Evolutionary conservation across 2,888 invertebrate species (phyloP), one percentile per base, ranked within the genome.

Genomic region (Amphipyra tragopoginis): DNA sequence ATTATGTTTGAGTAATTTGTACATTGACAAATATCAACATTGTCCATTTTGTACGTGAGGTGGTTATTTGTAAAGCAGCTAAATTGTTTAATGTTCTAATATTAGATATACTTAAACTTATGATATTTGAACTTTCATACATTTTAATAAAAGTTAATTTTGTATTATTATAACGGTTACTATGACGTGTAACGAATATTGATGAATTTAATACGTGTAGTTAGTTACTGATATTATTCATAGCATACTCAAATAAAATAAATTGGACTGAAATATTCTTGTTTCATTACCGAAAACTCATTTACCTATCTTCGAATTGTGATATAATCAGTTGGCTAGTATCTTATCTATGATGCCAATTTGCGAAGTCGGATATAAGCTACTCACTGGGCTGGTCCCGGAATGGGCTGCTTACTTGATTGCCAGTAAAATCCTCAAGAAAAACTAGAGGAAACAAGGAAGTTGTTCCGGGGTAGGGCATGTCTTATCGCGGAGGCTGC

Each of bases 401-500:
- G 60, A 42, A 42, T 21, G 21, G 14, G 13, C 29, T 50, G 21
- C 21, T 21, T 3, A 52, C 13, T 21, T 38, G 52, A 39, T 42
- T 26, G 39, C 54, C 39, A 42, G 54, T 50, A 49, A 50, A 58
- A 48, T 58, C 26, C 45, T 42, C 14, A 56, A 38, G 56, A 68
- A 69, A 75, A 75, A 62, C 44, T 38, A 26, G 29, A 52, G 72
- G 65, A 72, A 63, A 68, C 47, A 75, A 80, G 87, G 87, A 87
- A 86, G 78, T 75, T 65, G 73, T 84, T 87, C 84, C 83, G 85
- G 79, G 77, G 81, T 79, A 78, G 79, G 77, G 81, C 80, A 78
- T 77, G 73, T 80, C 47, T 79, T 72, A 68, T 68, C 80, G 75
- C 74, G 70, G 76, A 78, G 80, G 74, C 80, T 79, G 81, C 63